A percentile compares a stretch with the other conserved stretches of the same genome.
These are phyloP conservation scores for Drosophila mojavensis DNA, from an alignment of 1,140 invertebrate genomes.

Conservation along the genomic window DNA sequence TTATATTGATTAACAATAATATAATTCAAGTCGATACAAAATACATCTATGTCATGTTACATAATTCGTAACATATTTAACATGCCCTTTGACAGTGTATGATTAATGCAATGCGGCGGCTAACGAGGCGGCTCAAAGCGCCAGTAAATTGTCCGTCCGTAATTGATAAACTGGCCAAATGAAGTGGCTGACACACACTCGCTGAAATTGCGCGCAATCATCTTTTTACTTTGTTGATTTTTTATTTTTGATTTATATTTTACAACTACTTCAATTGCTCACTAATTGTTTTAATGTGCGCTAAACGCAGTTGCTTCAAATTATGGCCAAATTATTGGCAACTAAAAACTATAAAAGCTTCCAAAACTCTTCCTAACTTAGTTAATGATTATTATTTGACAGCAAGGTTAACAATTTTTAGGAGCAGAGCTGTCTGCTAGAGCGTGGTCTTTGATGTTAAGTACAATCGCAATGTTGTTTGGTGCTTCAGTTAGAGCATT, in stretches of 20 bases:
- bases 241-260: slow-evolving; percentile 12
- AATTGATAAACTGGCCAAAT: slow-evolving; percentile 78
- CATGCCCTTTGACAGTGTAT: too few relatives aligned
- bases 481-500: not conserved
- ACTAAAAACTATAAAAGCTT: not conserved
- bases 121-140: slow-evolving; percentile 74
- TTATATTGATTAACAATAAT: too few relatives aligned
- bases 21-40: too few relatives aligned
- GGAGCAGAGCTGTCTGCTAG: too few relatives aligned
- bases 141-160: slow-evolving; percentile 65
- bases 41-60: too few relatives aligned
- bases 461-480: not conserved
- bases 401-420: not conserved
- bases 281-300: slow-evolving; percentile 61
- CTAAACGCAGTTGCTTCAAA: slow-evolving; percentile 41
- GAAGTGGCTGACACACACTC: slow-evolving; percentile 40
- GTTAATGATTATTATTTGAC: not conserved
- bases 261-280: slow-evolving; percentile 52
- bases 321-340: slow-evolving; percentile 33
- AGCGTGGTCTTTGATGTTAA: too few relatives aligned
- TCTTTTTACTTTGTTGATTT: slow-evolving; percentile 11
- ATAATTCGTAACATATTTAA: too few relatives aligned
- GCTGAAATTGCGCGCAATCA: slow-evolving; percentile 29
- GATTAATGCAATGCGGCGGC: slow-evolving; percentile 37
- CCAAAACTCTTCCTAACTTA: not conserved